These are phyloP conservation scores for Platyscapa corneri DNA, from an alignment of 1,140 invertebrate species.

Conservation along the genomic window DNA sequence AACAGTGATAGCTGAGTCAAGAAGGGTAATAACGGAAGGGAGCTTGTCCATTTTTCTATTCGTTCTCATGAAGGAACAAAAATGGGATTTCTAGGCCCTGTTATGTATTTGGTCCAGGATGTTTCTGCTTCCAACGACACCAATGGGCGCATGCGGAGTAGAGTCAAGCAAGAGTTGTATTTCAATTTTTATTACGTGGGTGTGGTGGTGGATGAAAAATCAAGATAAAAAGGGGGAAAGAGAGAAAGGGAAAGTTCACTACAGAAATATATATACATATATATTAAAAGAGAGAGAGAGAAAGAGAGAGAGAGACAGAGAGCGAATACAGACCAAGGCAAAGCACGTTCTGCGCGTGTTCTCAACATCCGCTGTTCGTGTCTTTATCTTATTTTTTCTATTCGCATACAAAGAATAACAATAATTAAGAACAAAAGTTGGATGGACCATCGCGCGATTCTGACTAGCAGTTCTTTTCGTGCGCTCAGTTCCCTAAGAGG, in stretches of 20 bases:
- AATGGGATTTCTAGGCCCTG: too few species aligned
- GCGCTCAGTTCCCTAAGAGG: neutral
- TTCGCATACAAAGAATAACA: neutral
- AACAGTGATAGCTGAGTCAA: neutral
- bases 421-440: neutral
- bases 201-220: conserved; percentile 60
- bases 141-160: conserved; percentile 50
- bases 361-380: neutral
- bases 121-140: neutral
- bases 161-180: conserved; percentile 53
- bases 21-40: neutral
- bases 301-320: neutral
- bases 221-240: conserved; percentile 5
- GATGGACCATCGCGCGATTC: neutral
- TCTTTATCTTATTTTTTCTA: neutral
- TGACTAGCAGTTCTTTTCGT: neutral
- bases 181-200: conserved; percentile 72
- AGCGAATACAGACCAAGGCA: neutral
- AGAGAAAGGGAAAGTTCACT: conserved; percentile 13
- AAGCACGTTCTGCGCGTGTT: neutral
- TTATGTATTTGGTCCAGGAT: neutral
- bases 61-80: neutral
- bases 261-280: neutral
- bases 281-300: neutral
- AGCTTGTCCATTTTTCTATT: neutral